phyloP scores from a whole-genome alignment of 2,113 vertebrate species.

The Girardinichthys multiradiatus region DNA sequence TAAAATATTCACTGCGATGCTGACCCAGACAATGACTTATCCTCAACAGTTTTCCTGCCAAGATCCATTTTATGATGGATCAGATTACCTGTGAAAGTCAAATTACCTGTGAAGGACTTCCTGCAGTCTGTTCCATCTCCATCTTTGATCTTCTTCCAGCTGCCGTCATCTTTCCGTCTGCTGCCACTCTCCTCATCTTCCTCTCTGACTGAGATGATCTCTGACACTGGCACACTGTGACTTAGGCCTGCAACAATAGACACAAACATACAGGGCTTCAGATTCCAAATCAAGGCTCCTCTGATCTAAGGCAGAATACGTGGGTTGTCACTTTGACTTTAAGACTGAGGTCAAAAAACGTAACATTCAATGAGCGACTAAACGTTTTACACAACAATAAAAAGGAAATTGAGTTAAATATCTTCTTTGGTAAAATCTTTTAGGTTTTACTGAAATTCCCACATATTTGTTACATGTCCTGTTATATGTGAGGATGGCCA shows the following conservation, averaged over 20 bases:
- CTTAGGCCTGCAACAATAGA: slow-evolving; percentile 68
- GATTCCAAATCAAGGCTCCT: background rate
- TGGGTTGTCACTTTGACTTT: too few relatives aligned
- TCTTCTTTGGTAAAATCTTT: too few relatives aligned
- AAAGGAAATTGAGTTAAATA: too few relatives aligned
- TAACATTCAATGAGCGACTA: too few relatives aligned
- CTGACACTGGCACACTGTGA: slow-evolving; percentile 78
- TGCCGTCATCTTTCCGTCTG: slow-evolving; percentile 67
- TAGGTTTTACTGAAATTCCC: too few relatives aligned
- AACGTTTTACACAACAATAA: too few relatives aligned
- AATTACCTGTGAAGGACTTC: slow-evolving; percentile 88
- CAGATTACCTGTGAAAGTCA: background rate
- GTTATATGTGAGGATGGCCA: too few relatives aligned
- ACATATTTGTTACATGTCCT: too few relatives aligned
- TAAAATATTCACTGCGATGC: too few relatives aligned
- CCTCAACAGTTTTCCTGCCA: background rate
- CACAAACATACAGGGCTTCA: slow-evolving; percentile 10
- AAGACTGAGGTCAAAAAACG: too few relatives aligned
- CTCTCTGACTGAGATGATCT: slow-evolving; percentile 88
- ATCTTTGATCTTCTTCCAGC: slow-evolving; percentile 84
- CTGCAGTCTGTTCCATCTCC: slow-evolving; percentile 52
- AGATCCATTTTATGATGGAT: background rate
- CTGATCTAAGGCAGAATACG: too few relatives aligned
- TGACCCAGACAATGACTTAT: background rate
- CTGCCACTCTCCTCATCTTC: slow-evolving; percentile 65